Percentiles rank a stretch among this genome's conserved stretches.
Conservation (phyloP, 2,797 vertebrate species). For the Oreochromis mossambicus region DNA sequence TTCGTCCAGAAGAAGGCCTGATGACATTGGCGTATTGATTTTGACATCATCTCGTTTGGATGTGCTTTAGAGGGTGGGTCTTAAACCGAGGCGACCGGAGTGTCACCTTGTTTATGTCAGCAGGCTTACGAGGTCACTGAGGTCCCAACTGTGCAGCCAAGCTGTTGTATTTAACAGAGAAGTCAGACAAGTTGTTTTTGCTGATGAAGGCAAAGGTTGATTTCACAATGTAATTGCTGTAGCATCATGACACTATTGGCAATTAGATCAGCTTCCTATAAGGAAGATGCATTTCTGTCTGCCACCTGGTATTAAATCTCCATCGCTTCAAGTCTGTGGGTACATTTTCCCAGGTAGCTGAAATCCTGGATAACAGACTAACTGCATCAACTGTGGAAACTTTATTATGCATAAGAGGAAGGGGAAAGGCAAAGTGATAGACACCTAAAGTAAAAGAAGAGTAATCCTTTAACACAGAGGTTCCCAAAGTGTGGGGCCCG, state of each 20-base stretch:
- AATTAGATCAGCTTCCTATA: background rate
- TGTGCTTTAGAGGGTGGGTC: conserved; percentile 35
- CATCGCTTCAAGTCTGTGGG: background rate
- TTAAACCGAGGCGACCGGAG: conserved; percentile 49
- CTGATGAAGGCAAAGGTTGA: background rate
- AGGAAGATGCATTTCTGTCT: background rate
- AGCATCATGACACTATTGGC: background rate
- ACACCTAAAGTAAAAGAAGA: background rate
- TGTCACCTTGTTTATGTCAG: conserved; percentile 68
- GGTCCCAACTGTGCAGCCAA: background rate
- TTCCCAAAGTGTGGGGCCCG: too few species aligned
- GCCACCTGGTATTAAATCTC: background rate
- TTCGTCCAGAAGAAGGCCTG: conserved; percentile 44
- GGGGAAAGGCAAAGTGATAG: background rate
- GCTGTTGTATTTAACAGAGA: background rate
- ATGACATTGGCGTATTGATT: conserved; percentile 75
- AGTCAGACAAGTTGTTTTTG: background rate
- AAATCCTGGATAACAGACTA: background rate
- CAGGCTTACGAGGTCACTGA: conserved; percentile 26
- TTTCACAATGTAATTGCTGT: background rate
- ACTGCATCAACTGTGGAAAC: background rate
- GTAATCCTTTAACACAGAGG: background rate
- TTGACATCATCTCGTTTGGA: conserved; percentile 65
- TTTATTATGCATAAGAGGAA: background rate
- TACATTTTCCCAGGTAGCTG: background rate